phyloP scores from a whole-genome alignment of 2,888 invertebrate species.

The Drosophila nigritarsus region DNA sequence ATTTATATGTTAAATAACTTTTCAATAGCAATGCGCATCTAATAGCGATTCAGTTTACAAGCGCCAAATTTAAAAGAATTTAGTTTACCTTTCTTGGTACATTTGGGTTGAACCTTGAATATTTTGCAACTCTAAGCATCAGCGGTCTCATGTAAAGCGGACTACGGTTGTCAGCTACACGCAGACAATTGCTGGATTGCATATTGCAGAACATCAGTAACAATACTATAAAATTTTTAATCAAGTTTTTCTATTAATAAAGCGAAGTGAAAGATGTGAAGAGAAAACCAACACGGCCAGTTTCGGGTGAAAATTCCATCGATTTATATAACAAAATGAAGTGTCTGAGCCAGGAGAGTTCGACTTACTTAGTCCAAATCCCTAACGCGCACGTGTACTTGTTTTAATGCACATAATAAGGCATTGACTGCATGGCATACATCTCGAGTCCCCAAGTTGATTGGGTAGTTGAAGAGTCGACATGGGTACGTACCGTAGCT shows the following conservation, averaged over 20 bases:
- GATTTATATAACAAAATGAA: not conserved
- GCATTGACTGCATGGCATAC: not conserved
- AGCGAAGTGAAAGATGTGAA: not conserved
- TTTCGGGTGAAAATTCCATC: too few relatives aligned
- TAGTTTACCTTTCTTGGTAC: not conserved
- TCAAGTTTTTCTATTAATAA: not conserved
- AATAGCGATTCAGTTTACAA: not conserved
- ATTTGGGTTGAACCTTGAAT: not conserved
- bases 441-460: not conserved
- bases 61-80: not conserved
- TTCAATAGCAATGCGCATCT: slow-evolving; percentile 25
- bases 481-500: slow-evolving; percentile 5
- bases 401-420: not conserved
- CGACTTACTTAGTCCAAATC: not conserved
- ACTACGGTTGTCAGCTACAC: not conserved
- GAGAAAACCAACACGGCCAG: not conserved
- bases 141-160: not conserved
- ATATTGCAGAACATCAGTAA: too few relatives aligned
- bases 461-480: slow-evolving; percentile 6
- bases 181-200: not conserved
- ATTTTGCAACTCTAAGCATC: not conserved
- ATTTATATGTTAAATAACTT: slow-evolving; percentile 56
- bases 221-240: not conserved
- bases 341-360: not conserved
- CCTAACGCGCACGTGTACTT: not conserved